Percentiles rank a stretch among this genome's conserved stretches.
These are phyloP conservation scores for Protonibea diacanthus DNA, from an alignment of 2,797 vertebrate species.

Conservation along the genomic window DNA sequence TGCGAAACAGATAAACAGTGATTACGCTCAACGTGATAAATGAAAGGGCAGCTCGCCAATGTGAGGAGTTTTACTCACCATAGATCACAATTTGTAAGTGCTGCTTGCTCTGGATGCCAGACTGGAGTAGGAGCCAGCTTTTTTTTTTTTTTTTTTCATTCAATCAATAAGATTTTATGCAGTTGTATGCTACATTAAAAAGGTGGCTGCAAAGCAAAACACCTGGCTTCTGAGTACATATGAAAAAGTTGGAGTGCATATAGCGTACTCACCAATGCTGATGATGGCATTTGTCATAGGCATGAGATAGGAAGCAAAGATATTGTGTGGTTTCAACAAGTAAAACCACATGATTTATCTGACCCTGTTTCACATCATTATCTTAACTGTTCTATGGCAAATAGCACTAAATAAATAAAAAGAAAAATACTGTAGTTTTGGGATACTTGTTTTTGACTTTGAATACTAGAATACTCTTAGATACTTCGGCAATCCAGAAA, in stretches of 20 bases:
- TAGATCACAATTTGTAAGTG: conserved; percentile 83
- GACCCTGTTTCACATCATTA: neutral
- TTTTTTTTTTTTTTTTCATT: conserved; percentile 50
- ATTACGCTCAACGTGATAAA: conserved; percentile 80
- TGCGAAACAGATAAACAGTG: conserved; percentile 83
- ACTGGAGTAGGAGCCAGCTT: conserved; percentile 54
- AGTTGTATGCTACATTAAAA: conserved; percentile 66
- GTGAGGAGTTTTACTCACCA: conserved; percentile 78
- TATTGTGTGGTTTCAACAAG: neutral
- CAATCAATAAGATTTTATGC: conserved; percentile 76
- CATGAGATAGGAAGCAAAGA: neutral
- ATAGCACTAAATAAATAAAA: no score
- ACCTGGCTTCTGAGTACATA: conserved; percentile 28
- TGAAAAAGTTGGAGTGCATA: neutral
- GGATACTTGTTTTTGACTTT: neutral
- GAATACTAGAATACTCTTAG: no score
- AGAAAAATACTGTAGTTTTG: neutral
- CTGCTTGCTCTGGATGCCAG: conserved; percentile 66
- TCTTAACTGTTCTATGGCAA: neutral
- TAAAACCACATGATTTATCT: conserved; percentile 41
- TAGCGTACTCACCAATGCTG: neutral
- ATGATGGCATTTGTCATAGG: conserved; percentile 23
- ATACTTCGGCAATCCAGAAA: no score
- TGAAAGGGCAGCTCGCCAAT: conserved; percentile 75
- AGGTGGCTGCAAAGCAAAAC: conserved; percentile 46